Percentiles rank a stretch among this genome's conserved stretches.
phyloP scores from a whole-genome alignment of 2,888 invertebrate genomes.

The Chrysolina americana region DNA sequence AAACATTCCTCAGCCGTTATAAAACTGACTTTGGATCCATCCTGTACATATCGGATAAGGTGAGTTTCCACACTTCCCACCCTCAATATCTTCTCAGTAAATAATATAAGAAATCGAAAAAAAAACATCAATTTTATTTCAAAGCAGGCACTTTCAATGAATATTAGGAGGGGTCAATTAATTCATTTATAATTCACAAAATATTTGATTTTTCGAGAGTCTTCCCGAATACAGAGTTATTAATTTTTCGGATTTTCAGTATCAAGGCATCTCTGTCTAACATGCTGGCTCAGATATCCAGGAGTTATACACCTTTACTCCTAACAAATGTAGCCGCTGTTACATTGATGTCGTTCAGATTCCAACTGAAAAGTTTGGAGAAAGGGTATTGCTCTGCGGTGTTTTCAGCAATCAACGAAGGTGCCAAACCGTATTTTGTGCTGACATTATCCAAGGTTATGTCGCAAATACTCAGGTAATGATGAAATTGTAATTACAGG shows the following conservation, averaged over 20 bases:
- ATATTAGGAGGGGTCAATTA: no score
- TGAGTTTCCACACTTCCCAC: no score
- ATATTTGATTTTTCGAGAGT: neutral
- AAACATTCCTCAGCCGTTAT: constrained; percentile 70
- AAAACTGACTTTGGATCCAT: constrained; percentile 78
- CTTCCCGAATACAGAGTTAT: neutral
- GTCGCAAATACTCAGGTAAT: constrained; percentile 67
- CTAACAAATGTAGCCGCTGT: constrained; percentile 79
- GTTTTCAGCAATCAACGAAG: constrained; percentile 74
- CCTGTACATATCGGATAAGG: constrained; percentile 80
- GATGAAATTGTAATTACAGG: neutral
- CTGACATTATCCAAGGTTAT: constrained; percentile 72
- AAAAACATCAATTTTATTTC: no score
- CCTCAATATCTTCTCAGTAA: no score
- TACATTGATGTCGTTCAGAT: constrained; percentile 74
- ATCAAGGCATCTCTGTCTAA: constrained; percentile 74
- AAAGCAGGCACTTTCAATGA: no score
- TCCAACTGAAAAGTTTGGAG: constrained; percentile 69
- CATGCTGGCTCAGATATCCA: constrained; percentile 76
- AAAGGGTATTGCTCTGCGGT: constrained; percentile 67
- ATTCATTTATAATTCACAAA: constrained; percentile 22
- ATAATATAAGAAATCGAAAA: no score
- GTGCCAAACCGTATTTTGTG: constrained; percentile 74
- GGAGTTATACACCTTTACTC: constrained; percentile 77
- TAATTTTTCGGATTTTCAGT: constrained; percentile 24